Percentiles rank a stretch among this genome's conserved stretches.
Conservation (phyloP, 2,888 invertebrate species). For the Platypus cylindrus region DNA sequence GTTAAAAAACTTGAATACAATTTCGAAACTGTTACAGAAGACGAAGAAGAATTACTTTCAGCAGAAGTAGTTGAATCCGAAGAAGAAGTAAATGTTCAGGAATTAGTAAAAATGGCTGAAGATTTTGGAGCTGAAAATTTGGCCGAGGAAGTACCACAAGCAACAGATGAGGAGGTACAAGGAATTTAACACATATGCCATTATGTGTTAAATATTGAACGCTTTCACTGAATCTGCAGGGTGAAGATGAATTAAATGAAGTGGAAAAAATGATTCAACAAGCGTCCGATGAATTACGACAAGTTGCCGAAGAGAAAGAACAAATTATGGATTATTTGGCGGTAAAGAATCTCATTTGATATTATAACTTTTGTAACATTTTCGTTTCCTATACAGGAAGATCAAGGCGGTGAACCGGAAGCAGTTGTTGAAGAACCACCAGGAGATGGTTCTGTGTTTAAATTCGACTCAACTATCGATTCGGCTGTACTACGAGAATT, state of each 20-base stretch:
- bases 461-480: constrained; percentile 24
- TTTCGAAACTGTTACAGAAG: no score
- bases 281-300: constrained; percentile 24
- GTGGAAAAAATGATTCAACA: constrained; percentile 28
- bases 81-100: not conserved
- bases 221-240: no score
- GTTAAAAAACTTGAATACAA: no score
- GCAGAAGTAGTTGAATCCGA: not conserved
- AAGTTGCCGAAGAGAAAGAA: constrained; percentile 27
- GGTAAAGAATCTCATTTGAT: constrained; percentile 1
- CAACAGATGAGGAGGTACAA: no score
- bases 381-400: constrained; percentile 5
- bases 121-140: constrained; percentile 15
- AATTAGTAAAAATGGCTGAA: constrained; percentile 12
- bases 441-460: constrained; percentile 18
- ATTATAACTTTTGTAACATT: not conserved
- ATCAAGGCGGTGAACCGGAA: constrained; percentile 9
- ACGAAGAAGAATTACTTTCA: constrained; percentile 1
- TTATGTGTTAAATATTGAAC: no score
- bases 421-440: constrained; percentile 3
- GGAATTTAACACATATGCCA: no score
- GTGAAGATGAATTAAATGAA: constrained; percentile 15
- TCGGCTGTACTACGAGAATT: constrained; percentile 34
- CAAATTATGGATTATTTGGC: constrained; percentile 19
- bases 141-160: no score